Conservation (phyloP, 2,888 invertebrate genomes). For the Meliscaeva auricollis region DNA sequence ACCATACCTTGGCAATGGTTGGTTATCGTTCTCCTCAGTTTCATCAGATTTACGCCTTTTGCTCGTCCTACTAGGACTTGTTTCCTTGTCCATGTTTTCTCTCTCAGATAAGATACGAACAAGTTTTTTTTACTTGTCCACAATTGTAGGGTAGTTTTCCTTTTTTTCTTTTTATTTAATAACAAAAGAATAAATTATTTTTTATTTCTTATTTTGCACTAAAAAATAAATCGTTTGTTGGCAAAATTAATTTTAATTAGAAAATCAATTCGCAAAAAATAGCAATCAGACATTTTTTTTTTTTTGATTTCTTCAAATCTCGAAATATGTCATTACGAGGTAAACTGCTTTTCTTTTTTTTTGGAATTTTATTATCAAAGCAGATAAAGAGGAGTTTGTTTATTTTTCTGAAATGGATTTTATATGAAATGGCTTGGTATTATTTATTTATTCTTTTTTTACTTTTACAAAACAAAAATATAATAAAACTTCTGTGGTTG, state of each 20-base stretch:
- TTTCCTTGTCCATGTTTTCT: conserved; percentile 54
- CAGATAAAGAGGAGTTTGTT: not conserved
- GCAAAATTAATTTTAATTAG: conserved; percentile 36
- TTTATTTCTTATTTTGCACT: not conserved
- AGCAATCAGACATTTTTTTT: conserved; percentile 63
- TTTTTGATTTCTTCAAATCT: conserved; percentile 3
- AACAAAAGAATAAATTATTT: no score
- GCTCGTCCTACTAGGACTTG: conserved; percentile 27
- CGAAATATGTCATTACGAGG: conserved; percentile 36
- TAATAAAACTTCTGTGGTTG: not conserved
- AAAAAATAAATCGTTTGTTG: not conserved
- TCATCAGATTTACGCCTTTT: conserved; percentile 70
- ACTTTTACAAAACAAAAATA: not conserved
- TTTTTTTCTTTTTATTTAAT: no score
- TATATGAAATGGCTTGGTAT: not conserved
- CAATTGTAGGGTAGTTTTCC: no score
- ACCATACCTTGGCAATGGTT: conserved; percentile 45
- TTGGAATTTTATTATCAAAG: not conserved
- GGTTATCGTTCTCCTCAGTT: conserved; percentile 42
- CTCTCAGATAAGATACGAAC: no score
- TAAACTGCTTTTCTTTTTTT: conserved; percentile 16
- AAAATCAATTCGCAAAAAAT: conserved; percentile 71
- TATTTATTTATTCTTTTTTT: not conserved
- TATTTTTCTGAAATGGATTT: not conserved
- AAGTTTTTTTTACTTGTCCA: no score